phyloP scores from a whole-genome alignment of 2,797 vertebrate genomes.

The Nyctibius grandis region DNA sequence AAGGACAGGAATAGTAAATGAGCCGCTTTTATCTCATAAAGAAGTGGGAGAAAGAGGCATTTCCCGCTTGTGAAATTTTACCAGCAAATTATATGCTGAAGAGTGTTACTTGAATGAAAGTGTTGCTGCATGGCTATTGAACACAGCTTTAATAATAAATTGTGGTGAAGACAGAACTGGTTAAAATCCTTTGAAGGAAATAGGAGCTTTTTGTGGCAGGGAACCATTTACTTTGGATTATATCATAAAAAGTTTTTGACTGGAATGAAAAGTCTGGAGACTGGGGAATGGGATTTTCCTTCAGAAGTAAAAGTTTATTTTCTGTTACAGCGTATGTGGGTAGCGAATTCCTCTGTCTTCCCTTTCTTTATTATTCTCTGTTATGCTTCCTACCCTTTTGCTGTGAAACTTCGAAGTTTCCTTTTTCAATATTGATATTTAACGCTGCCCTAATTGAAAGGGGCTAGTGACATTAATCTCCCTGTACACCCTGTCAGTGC shows the following conservation, averaged over 20 bases:
- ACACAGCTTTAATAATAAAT: constrained; percentile 39
- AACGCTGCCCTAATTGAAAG: neutral
- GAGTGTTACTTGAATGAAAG: neutral
- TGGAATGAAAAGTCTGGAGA: neutral
- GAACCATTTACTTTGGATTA: constrained; percentile 57
- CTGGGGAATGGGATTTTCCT: constrained; percentile 24
- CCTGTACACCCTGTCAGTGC: neutral
- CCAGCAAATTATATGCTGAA: neutral
- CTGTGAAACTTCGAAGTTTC: neutral
- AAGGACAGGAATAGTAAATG: neutral
- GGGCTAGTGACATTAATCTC: neutral
- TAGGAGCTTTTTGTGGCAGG: constrained; percentile 37
- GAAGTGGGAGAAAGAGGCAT: neutral
- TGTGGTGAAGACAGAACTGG: constrained; percentile 35
- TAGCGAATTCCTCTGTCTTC: constrained; percentile 18
- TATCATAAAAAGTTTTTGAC: neutral
- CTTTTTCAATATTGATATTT: neutral
- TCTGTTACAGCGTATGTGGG: neutral
- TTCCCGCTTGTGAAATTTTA: neutral
- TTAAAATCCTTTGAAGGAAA: constrained; percentile 59
- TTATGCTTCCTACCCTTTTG: neutral
- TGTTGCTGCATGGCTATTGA: neutral
- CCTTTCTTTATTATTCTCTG: neutral
- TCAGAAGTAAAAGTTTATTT: constrained; percentile 11
- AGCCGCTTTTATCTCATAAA: neutral